Evolutionary conservation across 2,113 vertebrate species (phyloP), one percentile per base, ranked within the genome.

Genomic region (Colaptes auratus): DNA sequence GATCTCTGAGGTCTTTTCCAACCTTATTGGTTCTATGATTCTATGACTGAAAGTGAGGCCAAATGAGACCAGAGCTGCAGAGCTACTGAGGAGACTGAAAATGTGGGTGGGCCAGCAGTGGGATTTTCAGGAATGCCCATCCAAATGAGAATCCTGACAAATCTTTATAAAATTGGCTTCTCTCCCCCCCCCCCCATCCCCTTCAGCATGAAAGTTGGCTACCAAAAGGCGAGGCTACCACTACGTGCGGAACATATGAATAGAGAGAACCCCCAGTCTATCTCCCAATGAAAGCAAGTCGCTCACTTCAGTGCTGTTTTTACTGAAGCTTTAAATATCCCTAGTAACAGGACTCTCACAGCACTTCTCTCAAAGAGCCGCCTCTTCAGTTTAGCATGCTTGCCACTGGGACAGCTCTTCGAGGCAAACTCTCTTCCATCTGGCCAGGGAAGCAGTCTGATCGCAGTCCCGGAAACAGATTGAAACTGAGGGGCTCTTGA

Each of bases 281-380:
- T 90, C 72, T 95, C 82, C 56, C 79, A 95, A 48, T 70, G 91
- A 91, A 90, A 89, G 88, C 75, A 86, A 95, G 87, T 89, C 44
- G 0, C 72, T 97, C 85, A 74, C 69, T 95, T 88, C 58, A 83
- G 72, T 81, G 85, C 77, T 96, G 93, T 95, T 95, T 95, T 83
- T 94, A 64, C 87, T 60, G 71, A 82, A 86, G 93, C 94, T 95
- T 95, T 95, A 97, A 95, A 97, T 95, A 95, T 94, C 93, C 94
- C 61, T 95, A 91, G 93, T 94, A 92, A 89, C 76, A 7, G 94
- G 91, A 92, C 93, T 93, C 91, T 88, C 91, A 78, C 85, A 91
- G 91, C 77, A 87, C 78, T 91, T 60, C 64, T 88, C 75, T 71
- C 8, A 5, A 77, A 63, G 82, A 91, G 87, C 83, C 55, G 82